Conservation (phyloP, 2,113 vertebrate species). For the Catharus bicknelli region DNA sequence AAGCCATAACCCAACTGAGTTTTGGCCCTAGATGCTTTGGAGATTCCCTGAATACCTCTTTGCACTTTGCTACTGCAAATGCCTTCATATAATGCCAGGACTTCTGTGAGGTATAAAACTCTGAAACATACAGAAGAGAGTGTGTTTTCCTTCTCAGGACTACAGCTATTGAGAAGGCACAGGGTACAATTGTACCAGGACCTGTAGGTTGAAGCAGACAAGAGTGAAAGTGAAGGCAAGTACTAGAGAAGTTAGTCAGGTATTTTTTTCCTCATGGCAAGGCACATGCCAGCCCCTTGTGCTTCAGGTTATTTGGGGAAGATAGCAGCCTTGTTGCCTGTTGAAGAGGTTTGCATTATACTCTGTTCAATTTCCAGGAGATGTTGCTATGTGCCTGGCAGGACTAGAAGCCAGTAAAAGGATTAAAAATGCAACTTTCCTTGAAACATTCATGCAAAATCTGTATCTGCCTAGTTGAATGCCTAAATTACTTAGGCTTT, state of each 20-base stretch:
- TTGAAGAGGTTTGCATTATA: neutral
- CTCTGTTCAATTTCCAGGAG: neutral
- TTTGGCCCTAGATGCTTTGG: neutral
- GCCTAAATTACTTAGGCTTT: conserved; percentile 42
- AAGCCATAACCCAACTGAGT: neutral
- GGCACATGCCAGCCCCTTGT: neutral
- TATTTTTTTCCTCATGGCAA: neutral
- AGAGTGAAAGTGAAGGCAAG: neutral
- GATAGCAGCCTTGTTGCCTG: neutral
- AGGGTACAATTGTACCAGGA: neutral
- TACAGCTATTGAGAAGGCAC: neutral
- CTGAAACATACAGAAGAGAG: neutral
- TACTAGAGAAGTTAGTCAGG: neutral
- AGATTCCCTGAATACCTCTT: neutral
- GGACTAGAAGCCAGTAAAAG: neutral
- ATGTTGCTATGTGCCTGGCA: neutral
- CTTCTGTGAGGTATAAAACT: neutral
- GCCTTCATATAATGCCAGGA: neutral
- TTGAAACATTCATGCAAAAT: conserved; percentile 66
- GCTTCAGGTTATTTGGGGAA: neutral
- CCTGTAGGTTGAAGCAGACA: neutral
- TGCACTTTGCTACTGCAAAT: neutral
- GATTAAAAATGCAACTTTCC: conserved; percentile 63
- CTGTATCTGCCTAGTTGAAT: conserved; percentile 41
- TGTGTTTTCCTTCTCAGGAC: neutral